Evolutionary conservation across 2,888 invertebrate species (phyloP).

Genomic region (Aleiodes leptofemur): DNA sequence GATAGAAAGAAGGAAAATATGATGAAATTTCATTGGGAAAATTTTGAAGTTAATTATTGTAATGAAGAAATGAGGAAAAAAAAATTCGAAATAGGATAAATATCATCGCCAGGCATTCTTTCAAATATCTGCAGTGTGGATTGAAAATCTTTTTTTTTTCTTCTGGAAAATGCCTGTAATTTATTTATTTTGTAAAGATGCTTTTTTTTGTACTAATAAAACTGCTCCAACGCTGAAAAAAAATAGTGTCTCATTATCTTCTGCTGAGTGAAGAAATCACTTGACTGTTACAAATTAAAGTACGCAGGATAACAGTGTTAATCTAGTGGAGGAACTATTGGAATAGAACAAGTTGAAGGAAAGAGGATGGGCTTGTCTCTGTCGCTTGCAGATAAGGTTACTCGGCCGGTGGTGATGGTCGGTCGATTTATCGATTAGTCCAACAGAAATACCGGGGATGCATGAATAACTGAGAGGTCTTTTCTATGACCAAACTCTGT

Average conservation of each 20-base stretch:
- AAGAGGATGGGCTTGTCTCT: slow-evolving; percentile 2
- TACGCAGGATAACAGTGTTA: neutral
- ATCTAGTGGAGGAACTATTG: neutral
- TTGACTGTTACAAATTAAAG: slow-evolving; percentile 1
- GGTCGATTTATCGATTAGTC: slow-evolving; percentile 72
- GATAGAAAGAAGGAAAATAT: slow-evolving; percentile 18
- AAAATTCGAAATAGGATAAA: slow-evolving; percentile 38
- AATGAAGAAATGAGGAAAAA: slow-evolving; percentile 14
- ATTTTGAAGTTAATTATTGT: slow-evolving; percentile 6
- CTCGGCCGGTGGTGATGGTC: slow-evolving; percentile 54
- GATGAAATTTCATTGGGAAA: slow-evolving; percentile 18
- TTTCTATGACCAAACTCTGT: slow-evolving; percentile 64
- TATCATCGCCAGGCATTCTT: slow-evolving; percentile 38
- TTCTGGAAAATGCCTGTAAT: slow-evolving; percentile 63
- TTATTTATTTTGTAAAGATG: slow-evolving; percentile 74
- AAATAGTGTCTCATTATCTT: slow-evolving; percentile 2
- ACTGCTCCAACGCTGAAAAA: slow-evolving; percentile 59
- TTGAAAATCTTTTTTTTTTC: neutral
- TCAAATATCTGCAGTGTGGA: slow-evolving; percentile 5
- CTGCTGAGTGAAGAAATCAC: neutral
- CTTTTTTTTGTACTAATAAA: slow-evolving; percentile 74
- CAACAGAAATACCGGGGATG: slow-evolving; percentile 66
- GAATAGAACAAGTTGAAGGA: neutral
- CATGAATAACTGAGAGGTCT: slow-evolving; percentile 70
- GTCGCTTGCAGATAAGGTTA: slow-evolving; percentile 58